Percentiles rank a stretch among this genome's conserved stretches.
Evolutionary conservation across 2,888 invertebrate species (phyloP).

Genomic region (Ophion slaviceki): DNA sequence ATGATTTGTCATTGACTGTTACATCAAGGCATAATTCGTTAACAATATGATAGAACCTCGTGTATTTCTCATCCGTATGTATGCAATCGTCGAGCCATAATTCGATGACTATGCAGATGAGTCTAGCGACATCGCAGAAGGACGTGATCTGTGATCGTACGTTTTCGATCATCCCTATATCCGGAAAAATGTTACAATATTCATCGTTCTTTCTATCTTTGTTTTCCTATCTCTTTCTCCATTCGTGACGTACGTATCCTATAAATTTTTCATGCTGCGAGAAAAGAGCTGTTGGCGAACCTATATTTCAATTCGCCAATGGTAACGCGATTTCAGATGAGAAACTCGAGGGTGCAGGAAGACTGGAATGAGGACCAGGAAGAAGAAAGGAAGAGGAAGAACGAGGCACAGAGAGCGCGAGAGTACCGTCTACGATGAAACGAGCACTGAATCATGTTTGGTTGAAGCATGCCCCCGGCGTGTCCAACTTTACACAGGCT

Average conservation of each 20-base stretch:
- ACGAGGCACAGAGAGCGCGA: not conserved
- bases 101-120: not conserved
- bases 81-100: conserved; percentile 10
- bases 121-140: not conserved
- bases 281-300: conserved; percentile 24
- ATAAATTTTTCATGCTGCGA: conserved; percentile 36
- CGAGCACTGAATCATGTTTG: conserved; percentile 61
- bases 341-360: conserved; percentile 26
- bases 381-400: not conserved
- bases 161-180: not conserved
- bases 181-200: conserved; percentile 17
- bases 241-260: conserved; percentile 5
- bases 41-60: not conserved
- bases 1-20: too few species aligned
- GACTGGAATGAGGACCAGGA: not conserved
- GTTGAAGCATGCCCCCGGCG: conserved; percentile 56
- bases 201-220: not conserved
- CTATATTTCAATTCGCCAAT: conserved; percentile 49
- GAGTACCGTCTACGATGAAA: conserved; percentile 56
- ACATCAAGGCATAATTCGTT: too few species aligned
- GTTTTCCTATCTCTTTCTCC: not conserved
- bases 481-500: conserved; percentile 38
- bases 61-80: conserved; percentile 3
- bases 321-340: conserved; percentile 21
- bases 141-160: not conserved